These are phyloP conservation scores for Mystacides longicornis DNA, from an alignment of 2,888 invertebrate genomes.

Conservation along the genomic window DNA sequence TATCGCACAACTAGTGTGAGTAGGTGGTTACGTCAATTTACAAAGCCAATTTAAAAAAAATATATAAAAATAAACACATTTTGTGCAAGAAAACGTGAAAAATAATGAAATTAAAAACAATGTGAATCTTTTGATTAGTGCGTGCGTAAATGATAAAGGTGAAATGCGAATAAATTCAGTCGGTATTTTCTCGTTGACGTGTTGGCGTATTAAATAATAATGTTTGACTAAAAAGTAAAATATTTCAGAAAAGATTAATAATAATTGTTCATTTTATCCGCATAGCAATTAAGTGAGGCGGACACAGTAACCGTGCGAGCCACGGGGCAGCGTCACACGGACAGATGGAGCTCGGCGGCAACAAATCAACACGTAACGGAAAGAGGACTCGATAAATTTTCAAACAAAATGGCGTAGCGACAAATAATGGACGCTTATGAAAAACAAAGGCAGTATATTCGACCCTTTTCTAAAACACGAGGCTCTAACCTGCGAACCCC, in stretches of 20 bases:
- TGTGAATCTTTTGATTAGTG: too few species aligned
- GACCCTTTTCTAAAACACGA: neutral
- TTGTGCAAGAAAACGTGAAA: too few species aligned
- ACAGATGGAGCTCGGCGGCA: neutral
- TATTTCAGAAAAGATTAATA: neutral
- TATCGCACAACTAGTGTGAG: too few species aligned
- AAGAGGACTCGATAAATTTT: neutral
- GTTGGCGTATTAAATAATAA: neutral
- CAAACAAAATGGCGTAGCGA: conserved; percentile 1
- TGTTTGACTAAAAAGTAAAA: neutral
- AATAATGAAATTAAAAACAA: too few species aligned
- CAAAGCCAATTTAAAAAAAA: too few species aligned
- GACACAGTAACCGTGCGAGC: neutral
- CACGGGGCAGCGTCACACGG: neutral
- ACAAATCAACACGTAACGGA: conserved; percentile 1
- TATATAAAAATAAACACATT: too few species aligned
- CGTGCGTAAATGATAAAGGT: neutral
- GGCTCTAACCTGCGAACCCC: neutral
- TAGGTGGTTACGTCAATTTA: too few species aligned
- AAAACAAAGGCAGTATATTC: neutral
- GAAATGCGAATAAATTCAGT: too few species aligned
- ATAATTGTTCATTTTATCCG: neutral
- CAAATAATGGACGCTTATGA: neutral
- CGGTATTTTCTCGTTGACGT: neutral
- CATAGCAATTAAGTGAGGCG: neutral